A percentile compares a stretch with the other conserved stretches of the same genome.
These are phyloP conservation scores for Micronycteris hirsuta DNA, from an alignment of 2,113 vertebrate genomes.

Conservation along the genomic window DNA sequence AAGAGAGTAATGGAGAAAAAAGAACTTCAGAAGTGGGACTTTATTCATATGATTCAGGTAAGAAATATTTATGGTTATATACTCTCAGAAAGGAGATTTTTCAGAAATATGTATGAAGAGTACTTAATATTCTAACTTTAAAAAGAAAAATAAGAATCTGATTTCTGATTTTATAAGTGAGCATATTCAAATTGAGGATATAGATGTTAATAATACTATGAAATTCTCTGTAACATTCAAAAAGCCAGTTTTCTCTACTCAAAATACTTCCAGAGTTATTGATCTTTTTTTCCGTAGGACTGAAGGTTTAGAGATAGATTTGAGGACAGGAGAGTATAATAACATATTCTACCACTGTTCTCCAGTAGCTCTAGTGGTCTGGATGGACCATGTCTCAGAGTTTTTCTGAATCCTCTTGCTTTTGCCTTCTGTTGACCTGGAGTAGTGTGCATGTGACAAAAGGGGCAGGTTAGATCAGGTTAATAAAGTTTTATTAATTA, in stretches of 20 bases:
- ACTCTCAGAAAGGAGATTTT: constrained; percentile 42
- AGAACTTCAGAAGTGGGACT: constrained; percentile 87
- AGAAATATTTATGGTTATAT: constrained; percentile 58
- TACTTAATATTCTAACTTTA: background rate
- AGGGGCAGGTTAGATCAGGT: background rate
- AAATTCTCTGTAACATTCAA: background rate
- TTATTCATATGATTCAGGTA: constrained; percentile 98
- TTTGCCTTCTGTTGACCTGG: background rate
- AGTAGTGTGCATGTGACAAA: background rate
- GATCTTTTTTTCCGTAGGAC: background rate
- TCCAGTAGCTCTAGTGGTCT: background rate
- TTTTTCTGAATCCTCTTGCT: background rate
- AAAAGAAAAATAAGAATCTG: background rate
- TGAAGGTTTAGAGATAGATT: background rate
- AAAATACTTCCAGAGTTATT: background rate
- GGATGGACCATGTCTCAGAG: background rate
- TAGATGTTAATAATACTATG: background rate
- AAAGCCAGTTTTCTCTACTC: background rate
- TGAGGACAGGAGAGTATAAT: background rate
- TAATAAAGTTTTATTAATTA: background rate
- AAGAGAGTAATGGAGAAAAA: constrained; percentile 82
- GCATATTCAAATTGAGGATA: background rate
- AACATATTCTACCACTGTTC: background rate
- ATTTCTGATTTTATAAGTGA: constrained; percentile 38
- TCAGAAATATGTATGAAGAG: background rate